Percentiles rank a stretch among this genome's conserved stretches.
Evolutionary conservation across 92 coral and sea anemone species (phyloP).

Genomic region (Zoanthus gigantus): DNA sequence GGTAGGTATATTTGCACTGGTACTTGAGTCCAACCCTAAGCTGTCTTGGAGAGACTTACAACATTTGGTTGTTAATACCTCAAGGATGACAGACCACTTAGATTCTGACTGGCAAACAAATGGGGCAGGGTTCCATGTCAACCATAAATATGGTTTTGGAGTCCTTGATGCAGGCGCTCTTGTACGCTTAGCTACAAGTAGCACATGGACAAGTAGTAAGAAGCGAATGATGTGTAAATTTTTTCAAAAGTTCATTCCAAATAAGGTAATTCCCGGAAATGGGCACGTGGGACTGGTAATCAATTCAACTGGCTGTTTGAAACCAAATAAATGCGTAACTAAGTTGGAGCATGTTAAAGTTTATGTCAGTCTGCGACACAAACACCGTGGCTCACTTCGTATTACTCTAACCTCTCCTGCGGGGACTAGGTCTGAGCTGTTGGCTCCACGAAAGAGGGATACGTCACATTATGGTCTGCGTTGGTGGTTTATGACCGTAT

Average conservation of each 20-base stretch:
- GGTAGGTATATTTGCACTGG: conserved; percentile 96
- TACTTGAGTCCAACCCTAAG: conserved; percentile 90
- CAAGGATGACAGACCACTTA: conserved; percentile 78
- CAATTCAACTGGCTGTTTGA: conserved; percentile 72
- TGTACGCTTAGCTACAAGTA: conserved; percentile 71
- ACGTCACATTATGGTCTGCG: conserved; percentile 77
- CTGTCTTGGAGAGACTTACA: conserved; percentile 97
- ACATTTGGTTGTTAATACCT: conserved; percentile 89
- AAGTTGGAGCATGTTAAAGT: conserved; percentile 90
- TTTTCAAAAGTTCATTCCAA: conserved; percentile 37
- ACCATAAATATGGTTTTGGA: conserved; percentile 97
- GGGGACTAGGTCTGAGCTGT: conserved; percentile 87
- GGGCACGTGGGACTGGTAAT: conserved; percentile 69
- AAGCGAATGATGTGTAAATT: conserved; percentile 85
- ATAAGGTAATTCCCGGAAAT: conserved; percentile 60
- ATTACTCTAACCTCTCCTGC: conserved; percentile 86
- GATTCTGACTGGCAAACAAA: conserved; percentile 88
- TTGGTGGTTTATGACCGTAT: conserved; percentile 99
- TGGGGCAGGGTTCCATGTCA: conserved; percentile 91
- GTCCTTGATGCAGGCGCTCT: conserved; percentile 89
- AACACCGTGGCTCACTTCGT: conserved; percentile 80
- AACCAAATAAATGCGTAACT: conserved; percentile 70
- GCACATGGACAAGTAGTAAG: conserved; percentile 80
- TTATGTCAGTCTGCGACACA: conserved; percentile 77
- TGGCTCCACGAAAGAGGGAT: conserved; percentile 78